phyloP scores from a whole-genome alignment of 2,888 invertebrate species.

The Cartodere bifasciata region DNA sequence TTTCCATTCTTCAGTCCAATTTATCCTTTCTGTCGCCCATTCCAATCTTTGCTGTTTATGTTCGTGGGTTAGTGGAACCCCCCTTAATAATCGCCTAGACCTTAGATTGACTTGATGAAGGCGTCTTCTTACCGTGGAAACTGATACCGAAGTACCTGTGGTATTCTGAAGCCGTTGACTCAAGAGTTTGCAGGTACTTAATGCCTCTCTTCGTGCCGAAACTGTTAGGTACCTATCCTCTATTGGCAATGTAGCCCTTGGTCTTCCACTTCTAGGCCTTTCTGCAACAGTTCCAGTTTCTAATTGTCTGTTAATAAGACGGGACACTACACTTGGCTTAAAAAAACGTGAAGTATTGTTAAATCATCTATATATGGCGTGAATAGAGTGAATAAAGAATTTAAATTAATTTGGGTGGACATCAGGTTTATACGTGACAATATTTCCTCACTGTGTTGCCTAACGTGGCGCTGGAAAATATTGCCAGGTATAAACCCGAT shows the following conservation, averaged over 20 bases:
- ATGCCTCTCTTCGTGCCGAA: constrained; percentile 4
- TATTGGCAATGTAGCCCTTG: constrained; percentile 1
- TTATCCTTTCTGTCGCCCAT: constrained; percentile 3
- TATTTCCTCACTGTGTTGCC: too few relatives aligned
- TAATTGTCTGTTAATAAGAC: neutral
- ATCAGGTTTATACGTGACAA: too few relatives aligned
- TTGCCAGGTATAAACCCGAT: too few relatives aligned
- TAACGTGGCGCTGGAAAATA: too few relatives aligned
- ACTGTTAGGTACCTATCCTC: constrained; percentile 2
- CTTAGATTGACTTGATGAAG: constrained; percentile 1
- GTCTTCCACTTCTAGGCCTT: constrained; percentile 4
- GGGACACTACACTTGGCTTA: constrained; percentile 2
- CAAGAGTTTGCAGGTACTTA: constrained; percentile 1
- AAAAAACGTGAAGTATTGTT: too few relatives aligned
- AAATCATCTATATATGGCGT: too few relatives aligned
- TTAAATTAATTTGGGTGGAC: too few relatives aligned
- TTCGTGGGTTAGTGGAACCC: constrained; percentile 4
- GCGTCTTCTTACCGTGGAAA: constrained; percentile 3
- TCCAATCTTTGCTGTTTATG: constrained; percentile 6
- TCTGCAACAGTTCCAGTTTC: constrained; percentile 1
- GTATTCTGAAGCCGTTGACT: neutral
- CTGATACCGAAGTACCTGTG: constrained; percentile 1
- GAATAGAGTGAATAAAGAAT: too few relatives aligned
- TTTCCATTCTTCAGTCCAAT: constrained; percentile 2
- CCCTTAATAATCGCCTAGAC: constrained; percentile 2